Conservation (phyloP, 2,113 vertebrate genomes). For the Mastomys natalensis region DNA sequence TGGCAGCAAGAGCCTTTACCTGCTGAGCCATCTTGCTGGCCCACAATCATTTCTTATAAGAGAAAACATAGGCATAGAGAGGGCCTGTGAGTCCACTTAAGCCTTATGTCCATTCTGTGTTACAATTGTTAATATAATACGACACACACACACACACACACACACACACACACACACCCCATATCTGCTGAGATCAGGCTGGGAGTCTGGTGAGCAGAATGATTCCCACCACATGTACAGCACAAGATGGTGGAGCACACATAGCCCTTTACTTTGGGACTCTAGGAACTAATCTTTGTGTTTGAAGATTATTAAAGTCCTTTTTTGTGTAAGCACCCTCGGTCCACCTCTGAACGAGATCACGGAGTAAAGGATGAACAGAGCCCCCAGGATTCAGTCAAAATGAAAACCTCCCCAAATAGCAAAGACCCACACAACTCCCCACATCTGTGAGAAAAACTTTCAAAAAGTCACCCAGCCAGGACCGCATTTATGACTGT, state of each 20-base stretch:
- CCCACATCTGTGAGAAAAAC: conserved; percentile 35
- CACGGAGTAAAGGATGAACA: neutral
- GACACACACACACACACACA: neutral
- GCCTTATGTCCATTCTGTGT: neutral
- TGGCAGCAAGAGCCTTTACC: neutral
- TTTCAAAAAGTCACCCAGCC: conserved; percentile 38
- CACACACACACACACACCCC: neutral
- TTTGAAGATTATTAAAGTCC: conserved; percentile 40
- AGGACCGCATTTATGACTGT: neutral
- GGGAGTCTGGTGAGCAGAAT: neutral
- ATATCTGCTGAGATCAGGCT: neutral
- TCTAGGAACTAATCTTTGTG: neutral
- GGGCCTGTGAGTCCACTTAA: neutral
- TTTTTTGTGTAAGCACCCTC: neutral
- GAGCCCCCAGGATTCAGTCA: conserved; percentile 48
- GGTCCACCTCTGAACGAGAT: neutral
- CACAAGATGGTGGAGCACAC: neutral
- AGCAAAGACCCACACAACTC: conserved; percentile 6
- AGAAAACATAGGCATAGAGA: neutral
- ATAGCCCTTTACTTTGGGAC: neutral
- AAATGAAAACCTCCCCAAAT: conserved; percentile 73
- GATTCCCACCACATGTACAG: neutral
- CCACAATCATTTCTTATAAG: neutral
- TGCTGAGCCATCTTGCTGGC: neutral
- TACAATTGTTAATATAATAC: neutral